phyloP scores from a whole-genome alignment of 1,140 invertebrate genomes.

The Armadillidium nasatum region DNA sequence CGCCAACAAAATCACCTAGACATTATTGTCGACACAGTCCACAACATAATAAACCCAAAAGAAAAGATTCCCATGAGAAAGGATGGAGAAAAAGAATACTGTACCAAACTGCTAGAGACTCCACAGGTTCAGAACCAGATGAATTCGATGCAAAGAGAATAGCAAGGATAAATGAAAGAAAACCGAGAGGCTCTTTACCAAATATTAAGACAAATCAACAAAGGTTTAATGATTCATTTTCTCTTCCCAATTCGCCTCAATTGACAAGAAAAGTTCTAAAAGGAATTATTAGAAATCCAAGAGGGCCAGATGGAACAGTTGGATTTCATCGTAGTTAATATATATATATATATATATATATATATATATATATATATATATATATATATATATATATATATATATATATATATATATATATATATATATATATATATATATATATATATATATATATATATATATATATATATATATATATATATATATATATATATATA shows the following conservation, averaged over 20 bases:
- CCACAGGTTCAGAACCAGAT: constrained; percentile 22
- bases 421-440: no score
- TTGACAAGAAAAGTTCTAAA: background rate
- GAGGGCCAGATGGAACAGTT: constrained; percentile 33
- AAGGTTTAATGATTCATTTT: background rate
- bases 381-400: no score
- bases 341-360: no score
- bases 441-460: no score
- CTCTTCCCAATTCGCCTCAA: background rate
- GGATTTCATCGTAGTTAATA: constrained; percentile 18
- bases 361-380: no score
- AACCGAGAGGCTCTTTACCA: constrained; percentile 12
- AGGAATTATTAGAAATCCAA: constrained; percentile 19
- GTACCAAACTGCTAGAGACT: constrained; percentile 4
- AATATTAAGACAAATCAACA: background rate
- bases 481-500: no score
- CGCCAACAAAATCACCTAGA: constrained; percentile 5
- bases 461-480: no score
- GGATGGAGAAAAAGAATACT: background rate
- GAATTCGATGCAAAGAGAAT: background rate
- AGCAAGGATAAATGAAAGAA: background rate
- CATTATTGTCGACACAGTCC: constrained; percentile 7
- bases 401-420: no score
- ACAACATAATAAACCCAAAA: background rate
- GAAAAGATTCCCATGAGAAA: background rate